phyloP scores from a whole-genome alignment of 2,888 invertebrate genomes.

The Keiferia lycopersicella region DNA sequence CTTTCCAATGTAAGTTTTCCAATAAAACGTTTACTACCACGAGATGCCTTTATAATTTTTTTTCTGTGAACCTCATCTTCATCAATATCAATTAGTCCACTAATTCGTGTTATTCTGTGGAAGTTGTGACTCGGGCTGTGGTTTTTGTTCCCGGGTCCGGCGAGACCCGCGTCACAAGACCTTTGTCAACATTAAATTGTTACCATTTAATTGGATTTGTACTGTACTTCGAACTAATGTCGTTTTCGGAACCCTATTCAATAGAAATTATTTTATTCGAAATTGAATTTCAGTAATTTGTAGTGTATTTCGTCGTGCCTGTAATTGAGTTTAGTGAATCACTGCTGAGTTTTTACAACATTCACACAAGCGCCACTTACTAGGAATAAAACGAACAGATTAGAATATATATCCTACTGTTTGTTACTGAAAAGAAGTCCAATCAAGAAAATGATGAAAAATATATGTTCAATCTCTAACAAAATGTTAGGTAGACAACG shows the following conservation, averaged over 20 bases:
- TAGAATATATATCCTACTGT: no score
- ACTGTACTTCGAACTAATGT: conserved; percentile 38
- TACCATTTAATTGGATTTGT: conserved; percentile 50
- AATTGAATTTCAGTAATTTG: no score
- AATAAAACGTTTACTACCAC: background rate
- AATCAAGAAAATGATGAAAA: no score
- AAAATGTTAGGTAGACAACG: no score
- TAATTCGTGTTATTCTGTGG: background rate
- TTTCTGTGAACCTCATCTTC: conserved; percentile 10
- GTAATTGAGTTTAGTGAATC: background rate
- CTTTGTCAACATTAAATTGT: conserved; percentile 48
- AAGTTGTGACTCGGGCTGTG: conserved; percentile 9
- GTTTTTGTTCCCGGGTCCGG: conserved; percentile 18
- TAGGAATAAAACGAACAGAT: no score
- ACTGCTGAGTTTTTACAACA: no score
- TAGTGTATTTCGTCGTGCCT: no score
- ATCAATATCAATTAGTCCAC: conserved; percentile 17
- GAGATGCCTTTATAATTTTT: background rate
- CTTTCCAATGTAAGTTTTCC: no score
- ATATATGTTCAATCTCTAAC: no score
- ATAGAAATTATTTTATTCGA: no score
- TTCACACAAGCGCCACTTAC: no score
- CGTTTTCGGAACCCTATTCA: conserved; percentile 24
- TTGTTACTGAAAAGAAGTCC: no score
- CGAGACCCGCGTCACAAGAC: conserved; percentile 39